Evolutionary conservation across 2,888 invertebrate species (phyloP).

Genomic region (Noctua janthe): DNA sequence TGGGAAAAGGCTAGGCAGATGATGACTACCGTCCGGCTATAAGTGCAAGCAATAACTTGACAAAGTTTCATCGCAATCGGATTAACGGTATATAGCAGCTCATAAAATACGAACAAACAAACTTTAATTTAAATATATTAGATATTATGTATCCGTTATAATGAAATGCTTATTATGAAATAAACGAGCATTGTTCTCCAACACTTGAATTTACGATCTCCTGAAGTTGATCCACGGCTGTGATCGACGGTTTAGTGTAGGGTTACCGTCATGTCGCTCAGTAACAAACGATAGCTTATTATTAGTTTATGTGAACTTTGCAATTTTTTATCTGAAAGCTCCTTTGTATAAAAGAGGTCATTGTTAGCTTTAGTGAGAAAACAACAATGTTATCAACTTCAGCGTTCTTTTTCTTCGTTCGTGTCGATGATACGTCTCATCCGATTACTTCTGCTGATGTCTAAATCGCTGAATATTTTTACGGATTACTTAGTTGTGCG

Average conservation of each 20-base stretch:
- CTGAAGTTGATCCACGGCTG: conserved; percentile 5
- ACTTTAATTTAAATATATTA: neutral
- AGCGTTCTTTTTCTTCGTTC: neutral
- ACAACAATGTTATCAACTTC: neutral
- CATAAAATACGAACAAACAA: neutral
- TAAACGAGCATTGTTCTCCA: conserved; percentile 25
- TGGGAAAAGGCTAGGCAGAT: no score
- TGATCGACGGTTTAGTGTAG: conserved; percentile 20
- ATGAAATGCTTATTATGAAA: conserved; percentile 1
- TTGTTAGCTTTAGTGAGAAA: neutral
- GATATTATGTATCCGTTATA: neutral
- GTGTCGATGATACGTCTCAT: neutral
- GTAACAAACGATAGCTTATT: conserved; percentile 14
- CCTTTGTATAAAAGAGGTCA: neutral
- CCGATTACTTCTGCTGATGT: neutral
- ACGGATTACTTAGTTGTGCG: neutral
- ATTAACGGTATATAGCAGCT: neutral
- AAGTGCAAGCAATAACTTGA: neutral
- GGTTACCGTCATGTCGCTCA: conserved; percentile 4
- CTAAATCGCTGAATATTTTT: neutral
- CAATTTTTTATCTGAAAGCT: conserved; percentile 1
- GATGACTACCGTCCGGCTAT: no score
- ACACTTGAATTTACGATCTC: conserved; percentile 22
- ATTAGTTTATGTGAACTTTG: neutral
- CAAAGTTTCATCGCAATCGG: neutral